phyloP scores from a whole-genome alignment of 2,797 vertebrate species.

The Furcifer pardalis region DNA sequence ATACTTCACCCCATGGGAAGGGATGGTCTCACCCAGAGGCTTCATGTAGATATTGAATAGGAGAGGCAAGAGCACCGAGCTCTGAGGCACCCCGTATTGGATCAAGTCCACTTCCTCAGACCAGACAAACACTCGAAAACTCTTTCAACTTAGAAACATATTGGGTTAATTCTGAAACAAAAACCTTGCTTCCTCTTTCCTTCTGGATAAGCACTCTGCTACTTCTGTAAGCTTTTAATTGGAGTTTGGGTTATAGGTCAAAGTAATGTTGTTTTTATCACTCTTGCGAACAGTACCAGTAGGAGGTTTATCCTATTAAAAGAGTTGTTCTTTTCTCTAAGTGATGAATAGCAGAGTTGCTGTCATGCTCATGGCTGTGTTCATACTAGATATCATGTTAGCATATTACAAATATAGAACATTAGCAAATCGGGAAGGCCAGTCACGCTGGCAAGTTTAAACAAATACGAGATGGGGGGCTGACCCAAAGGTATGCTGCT shows the following conservation, averaged over 20 bases:
- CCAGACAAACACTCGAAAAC: too few species aligned
- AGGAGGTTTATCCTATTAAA: slow-evolving; percentile 37
- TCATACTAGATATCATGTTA: slow-evolving; percentile 76
- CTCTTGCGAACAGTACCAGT: slow-evolving; percentile 41
- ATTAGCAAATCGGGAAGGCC: slow-evolving; percentile 73
- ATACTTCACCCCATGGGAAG: too few species aligned
- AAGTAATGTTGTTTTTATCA: slow-evolving; percentile 22
- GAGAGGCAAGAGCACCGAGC: too few species aligned
- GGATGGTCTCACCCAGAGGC: too few species aligned
- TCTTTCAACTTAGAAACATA: not conserved
- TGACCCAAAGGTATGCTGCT: slow-evolving; percentile 49
- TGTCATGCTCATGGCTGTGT: slow-evolving; percentile 67
- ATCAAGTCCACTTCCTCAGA: too few species aligned
- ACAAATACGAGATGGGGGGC: slow-evolving; percentile 44
- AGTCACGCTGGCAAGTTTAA: slow-evolving; percentile 64
- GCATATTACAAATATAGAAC: slow-evolving; percentile 82
- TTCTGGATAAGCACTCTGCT: not conserved
- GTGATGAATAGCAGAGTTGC: slow-evolving; percentile 71
- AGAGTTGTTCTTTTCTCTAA: slow-evolving; percentile 57
- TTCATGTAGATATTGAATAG: too few species aligned
- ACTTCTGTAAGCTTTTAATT: not conserved
- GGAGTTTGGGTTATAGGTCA: slow-evolving; percentile 12
- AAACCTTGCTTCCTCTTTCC: not conserved
- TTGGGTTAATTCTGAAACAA: not conserved
- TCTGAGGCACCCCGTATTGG: too few species aligned